phyloP scores from a whole-genome alignment of 2,113 vertebrate species.

The Crypturellus undulatus region DNA sequence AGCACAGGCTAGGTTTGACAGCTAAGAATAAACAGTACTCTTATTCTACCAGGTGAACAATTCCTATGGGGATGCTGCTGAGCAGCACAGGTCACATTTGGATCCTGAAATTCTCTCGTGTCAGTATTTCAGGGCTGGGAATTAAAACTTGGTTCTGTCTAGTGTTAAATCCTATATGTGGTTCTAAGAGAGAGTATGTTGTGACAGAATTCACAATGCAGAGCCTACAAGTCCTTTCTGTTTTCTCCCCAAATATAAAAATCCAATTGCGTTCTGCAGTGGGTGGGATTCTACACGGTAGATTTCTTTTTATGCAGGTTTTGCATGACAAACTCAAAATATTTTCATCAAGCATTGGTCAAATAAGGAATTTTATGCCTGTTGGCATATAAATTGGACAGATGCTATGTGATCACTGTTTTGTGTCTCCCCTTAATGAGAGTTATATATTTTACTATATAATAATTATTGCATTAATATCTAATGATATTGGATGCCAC shows the following conservation, averaged over 20 bases:
- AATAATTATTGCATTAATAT: not conserved
- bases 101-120: not conserved
- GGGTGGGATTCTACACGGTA: not conserved
- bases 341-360: not conserved
- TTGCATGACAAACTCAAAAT: not conserved
- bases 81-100: slow-evolving; percentile 5
- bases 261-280: not conserved
- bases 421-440: not conserved
- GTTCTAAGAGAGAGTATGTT: not conserved
- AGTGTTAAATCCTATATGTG: not conserved
- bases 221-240: not conserved
- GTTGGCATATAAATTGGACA: not conserved
- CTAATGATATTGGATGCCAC: not conserved
- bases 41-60: slow-evolving; percentile 1
- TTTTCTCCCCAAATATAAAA: not conserved
- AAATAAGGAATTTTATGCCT: not conserved
- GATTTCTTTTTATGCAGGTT: not conserved
- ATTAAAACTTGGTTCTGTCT: not conserved
- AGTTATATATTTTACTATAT: not conserved
- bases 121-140: not conserved
- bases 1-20: not conserved
- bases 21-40: not conserved
- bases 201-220: not conserved
- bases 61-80: not conserved
- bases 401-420: not conserved